These are phyloP conservation scores for Ormia ochracea DNA, from an alignment of 2,888 invertebrate species.

Conservation along the genomic window DNA sequence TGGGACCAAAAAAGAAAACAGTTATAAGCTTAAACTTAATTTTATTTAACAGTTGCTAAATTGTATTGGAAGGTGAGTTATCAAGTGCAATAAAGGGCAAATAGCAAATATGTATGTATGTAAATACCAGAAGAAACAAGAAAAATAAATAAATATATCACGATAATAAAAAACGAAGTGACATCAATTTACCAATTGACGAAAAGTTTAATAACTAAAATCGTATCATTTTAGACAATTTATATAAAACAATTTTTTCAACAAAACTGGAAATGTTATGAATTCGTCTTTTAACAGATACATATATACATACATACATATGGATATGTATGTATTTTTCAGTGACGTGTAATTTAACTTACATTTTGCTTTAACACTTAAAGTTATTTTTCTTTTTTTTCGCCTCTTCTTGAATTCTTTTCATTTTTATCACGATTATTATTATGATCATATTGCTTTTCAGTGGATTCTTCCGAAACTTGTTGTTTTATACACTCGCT, in stretches of 20 bases:
- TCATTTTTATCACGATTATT: slow-evolving; percentile 4
- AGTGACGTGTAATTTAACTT: slow-evolving; percentile 55
- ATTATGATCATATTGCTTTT: slow-evolving; percentile 2
- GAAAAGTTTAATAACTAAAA: not conserved
- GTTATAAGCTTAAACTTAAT: not conserved
- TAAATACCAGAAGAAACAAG: not conserved
- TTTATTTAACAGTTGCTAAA: not conserved
- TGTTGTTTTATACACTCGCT: not conserved
- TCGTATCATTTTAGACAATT: not conserved
- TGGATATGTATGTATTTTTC: no score
- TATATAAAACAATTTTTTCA: not conserved
- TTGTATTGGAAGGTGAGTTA: slow-evolving; percentile 19
- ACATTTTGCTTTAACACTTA: not conserved
- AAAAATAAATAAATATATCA: no score
- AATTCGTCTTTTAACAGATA: not conserved
- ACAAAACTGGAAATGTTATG: not conserved
- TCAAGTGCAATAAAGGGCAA: not conserved
- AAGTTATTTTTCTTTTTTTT: not conserved
- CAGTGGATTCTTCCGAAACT: not conserved
- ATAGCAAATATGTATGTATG: not conserved
- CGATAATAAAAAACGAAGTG: no score
- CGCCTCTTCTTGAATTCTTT: not conserved
- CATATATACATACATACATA: no score
- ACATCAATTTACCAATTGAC: no score
- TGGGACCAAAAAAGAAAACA: not conserved